Conservation (phyloP, 2,113 vertebrate genomes). For the Oncorhynchus kisutch region DNA sequence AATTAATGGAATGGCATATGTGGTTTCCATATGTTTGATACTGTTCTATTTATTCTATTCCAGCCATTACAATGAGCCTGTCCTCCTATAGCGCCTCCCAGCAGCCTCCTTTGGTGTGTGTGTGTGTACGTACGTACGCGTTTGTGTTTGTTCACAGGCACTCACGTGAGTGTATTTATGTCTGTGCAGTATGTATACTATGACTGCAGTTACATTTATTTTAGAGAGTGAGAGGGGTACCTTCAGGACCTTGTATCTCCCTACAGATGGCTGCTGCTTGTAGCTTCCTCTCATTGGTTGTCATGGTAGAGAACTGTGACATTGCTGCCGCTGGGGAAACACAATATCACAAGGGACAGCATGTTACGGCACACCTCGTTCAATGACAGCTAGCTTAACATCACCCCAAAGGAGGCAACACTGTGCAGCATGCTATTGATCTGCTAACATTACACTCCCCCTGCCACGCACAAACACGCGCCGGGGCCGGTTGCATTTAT, state of each 20-base stretch:
- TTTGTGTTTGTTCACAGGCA: not conserved
- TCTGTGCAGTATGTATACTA: not conserved
- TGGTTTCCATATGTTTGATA: no score
- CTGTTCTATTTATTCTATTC: no score
- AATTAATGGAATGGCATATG: no score
- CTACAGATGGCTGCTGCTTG: slow-evolving; percentile 90
- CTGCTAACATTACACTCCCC: slow-evolving; percentile 18
- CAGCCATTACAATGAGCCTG: no score
- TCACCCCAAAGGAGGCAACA: slow-evolving; percentile 35
- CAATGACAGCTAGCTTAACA: not conserved
- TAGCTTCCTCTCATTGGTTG: slow-evolving; percentile 82
- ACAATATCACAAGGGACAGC: slow-evolving; percentile 34
- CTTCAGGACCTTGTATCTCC: slow-evolving; percentile 87
- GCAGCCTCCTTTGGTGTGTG: not conserved
- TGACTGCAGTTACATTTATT: not conserved
- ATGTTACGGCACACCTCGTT: slow-evolving; percentile 33
- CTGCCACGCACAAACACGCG: slow-evolving; percentile 26
- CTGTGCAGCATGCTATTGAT: slow-evolving; percentile 20
- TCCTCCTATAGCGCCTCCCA: no score
- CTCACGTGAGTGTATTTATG: not conserved
- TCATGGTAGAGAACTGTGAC: slow-evolving; percentile 84
- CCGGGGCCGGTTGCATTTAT: slow-evolving; percentile 53
- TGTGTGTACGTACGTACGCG: not conserved
- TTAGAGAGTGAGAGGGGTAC: slow-evolving; percentile 39
- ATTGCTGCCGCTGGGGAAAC: slow-evolving; percentile 71